phyloP scores from a whole-genome alignment of 2,888 invertebrate species.

The Homarus gammarus region DNA sequence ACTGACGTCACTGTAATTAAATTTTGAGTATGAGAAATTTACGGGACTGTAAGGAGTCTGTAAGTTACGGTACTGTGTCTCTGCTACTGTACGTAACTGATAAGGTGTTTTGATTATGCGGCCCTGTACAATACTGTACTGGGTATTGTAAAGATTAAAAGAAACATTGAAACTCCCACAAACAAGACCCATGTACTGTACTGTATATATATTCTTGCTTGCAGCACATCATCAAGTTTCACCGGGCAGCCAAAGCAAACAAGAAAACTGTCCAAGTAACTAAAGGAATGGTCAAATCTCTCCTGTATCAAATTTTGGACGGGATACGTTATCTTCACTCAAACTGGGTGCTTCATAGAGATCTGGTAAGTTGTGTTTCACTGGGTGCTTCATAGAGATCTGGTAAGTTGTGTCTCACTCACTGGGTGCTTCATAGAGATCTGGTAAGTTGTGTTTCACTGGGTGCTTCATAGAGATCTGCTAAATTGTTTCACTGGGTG shows the following conservation, averaged over 20 bases:
- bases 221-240: conserved; percentile 98
- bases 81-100: too few relatives aligned
- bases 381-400: conserved; percentile 98
- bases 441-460: conserved; percentile 81
- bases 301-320: conserved; percentile 98
- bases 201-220: not conserved
- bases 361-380: conserved; percentile 82
- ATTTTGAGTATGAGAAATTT: too few relatives aligned
- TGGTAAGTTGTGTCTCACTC: conserved; percentile 79
- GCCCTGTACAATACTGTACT: too few relatives aligned
- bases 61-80: too few relatives aligned
- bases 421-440: conserved; percentile 89
- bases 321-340: conserved; percentile 99
- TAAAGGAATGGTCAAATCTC: conserved; percentile 97
- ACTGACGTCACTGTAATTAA: too few relatives aligned
- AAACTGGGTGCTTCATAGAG: conserved; percentile 99
- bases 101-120: too few relatives aligned
- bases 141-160: too few relatives aligned
- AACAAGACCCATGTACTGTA: too few relatives aligned
- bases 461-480: conserved; percentile 98
- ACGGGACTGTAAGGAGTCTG: too few relatives aligned
- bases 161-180: too few relatives aligned
- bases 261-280: conserved; percentile 98
- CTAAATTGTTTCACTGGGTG: conserved; percentile 23
- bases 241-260: conserved; percentile 97